A percentile compares a stretch with the other conserved stretches of the same genome.
These are phyloP conservation scores for Perizoma affinitatum DNA, from an alignment of 2,888 invertebrate genomes.

Conservation along the genomic window DNA sequence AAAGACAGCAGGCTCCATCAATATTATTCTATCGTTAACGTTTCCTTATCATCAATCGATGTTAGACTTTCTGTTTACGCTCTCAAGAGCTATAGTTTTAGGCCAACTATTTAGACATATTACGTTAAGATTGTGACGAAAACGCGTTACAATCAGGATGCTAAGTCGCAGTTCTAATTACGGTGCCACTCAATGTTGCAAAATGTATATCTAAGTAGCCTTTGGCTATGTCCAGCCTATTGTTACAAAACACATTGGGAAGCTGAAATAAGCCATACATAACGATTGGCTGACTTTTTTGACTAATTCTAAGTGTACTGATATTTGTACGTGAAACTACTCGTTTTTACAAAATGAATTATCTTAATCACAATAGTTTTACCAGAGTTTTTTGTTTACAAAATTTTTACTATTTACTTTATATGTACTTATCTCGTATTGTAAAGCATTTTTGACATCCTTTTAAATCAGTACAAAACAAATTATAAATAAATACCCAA, in stretches of 20 bases:
- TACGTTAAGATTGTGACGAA: conserved; percentile 35
- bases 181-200: conserved; percentile 78
- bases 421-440: no score
- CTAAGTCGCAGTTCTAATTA: conserved; percentile 80
- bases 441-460: neutral
- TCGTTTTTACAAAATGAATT: no score
- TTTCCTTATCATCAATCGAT: conserved; percentile 9
- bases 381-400: no score
- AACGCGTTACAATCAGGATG: conserved; percentile 78
- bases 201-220: conserved; percentile 66
- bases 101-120: conserved; percentile 23
- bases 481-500: no score
- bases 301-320: no score
- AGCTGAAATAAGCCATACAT: no score
- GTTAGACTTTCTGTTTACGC: conserved; percentile 28
- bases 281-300: no score
- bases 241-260: conserved; percentile 47
- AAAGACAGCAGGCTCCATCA: neutral
- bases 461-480: neutral
- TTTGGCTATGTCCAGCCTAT: conserved; percentile 66
- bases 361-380: no score
- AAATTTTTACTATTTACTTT: no score
- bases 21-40: neutral
- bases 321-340: no score
- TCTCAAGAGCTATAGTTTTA: conserved; percentile 34